Base-by-base conservation (phyloP, 2,113 vertebrate genomes). In the Loxodonta africana region DNA sequence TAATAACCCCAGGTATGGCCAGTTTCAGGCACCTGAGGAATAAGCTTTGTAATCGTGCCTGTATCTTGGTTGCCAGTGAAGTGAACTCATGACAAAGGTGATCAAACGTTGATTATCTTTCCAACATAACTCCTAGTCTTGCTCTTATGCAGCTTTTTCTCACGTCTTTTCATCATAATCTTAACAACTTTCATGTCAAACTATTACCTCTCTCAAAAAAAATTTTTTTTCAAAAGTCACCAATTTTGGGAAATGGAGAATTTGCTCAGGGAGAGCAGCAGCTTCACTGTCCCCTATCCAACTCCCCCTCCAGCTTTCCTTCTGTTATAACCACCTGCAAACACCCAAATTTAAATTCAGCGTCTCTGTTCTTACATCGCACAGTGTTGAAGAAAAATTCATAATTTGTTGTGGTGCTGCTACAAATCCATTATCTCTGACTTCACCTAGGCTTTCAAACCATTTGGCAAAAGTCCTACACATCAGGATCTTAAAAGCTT, bases 381-480 rank as follows among this genome's bases (percentile, higher is more conserved):
- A 93, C 8, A 1, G 88, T 71, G 4, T 76, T 93, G 65, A 93
- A 89, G 60, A 90, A 86, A 73, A 77, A 63, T 48, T 85, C 62
- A 63, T 26, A 57, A 51, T 4, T 51, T 11, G 9, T 92, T 25
- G 41, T 41, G 33, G 10, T 76, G 28, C 26, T 41, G 23, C 17
- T 91, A 53, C 14, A 53, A 69, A 86, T 30, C 48, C 48, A 53
- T 83, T 73, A 76, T 78, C 14, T 41, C 26, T 10, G 63, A 17
- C 15, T 93, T 91, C 41, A 77, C 57, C 30, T 85, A 28, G n/a
- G 60, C 65, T 90, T 63, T 80, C 20, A 90, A 71, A 17, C 4
- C 33, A 73, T 60, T 67, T 44, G 26, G 63, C 30, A 95, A 92
- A 96, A 65, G 83, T 74, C 44, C 46, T 83, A 26, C 10, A 28